These are phyloP conservation scores for Berghia stephanieae DNA, from an alignment of 1,140 invertebrate genomes.

Conservation along the genomic window DNA sequence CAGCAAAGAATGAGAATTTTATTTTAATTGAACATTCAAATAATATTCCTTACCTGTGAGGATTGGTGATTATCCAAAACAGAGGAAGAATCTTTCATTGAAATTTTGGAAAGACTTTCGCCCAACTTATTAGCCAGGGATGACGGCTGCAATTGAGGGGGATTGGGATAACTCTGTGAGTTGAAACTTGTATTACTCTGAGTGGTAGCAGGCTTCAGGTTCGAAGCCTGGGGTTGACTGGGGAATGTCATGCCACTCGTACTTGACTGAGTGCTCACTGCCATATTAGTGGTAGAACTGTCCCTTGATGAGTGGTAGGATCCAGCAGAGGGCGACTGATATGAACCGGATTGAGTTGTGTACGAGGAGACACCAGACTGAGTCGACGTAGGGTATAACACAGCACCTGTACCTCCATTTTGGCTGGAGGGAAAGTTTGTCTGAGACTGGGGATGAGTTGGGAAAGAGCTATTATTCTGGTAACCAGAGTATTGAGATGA, in stretches of 20 bases:
- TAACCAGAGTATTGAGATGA: conserved; percentile 32
- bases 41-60: conserved; percentile 44
- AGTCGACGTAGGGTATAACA: conserved; percentile 37
- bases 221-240: conserved; percentile 3
- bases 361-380: conserved; percentile 47
- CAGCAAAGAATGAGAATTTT: too few relatives aligned
- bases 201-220: conserved; percentile 33
- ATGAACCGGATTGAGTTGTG: conserved; percentile 39
- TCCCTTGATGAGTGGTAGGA: conserved; percentile 47
- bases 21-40: too few relatives aligned
- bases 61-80: conserved; percentile 49
- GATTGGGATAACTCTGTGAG: conserved; percentile 37
- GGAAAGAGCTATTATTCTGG: conserved; percentile 37
- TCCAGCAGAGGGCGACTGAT: conserved; percentile 34
- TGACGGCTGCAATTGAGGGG: conserved; percentile 46
- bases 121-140: conserved; percentile 56
- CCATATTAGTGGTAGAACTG: conserved; percentile 34
- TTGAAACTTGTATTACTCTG: conserved; percentile 38
- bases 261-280: conserved; percentile 22
- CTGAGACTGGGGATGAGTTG: conserved; percentile 39
- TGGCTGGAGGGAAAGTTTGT: conserved; percentile 27
- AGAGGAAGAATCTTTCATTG: conserved; percentile 53
- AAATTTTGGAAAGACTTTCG: conserved; percentile 60
- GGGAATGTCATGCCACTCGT: conserved; percentile 20
- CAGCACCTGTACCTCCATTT: conserved; percentile 19